Percentiles rank a stretch among this genome's conserved stretches.
These are phyloP conservation scores for Mastomys natalensis DNA, from an alignment of 2,113 vertebrate species.

Conservation along the genomic window DNA sequence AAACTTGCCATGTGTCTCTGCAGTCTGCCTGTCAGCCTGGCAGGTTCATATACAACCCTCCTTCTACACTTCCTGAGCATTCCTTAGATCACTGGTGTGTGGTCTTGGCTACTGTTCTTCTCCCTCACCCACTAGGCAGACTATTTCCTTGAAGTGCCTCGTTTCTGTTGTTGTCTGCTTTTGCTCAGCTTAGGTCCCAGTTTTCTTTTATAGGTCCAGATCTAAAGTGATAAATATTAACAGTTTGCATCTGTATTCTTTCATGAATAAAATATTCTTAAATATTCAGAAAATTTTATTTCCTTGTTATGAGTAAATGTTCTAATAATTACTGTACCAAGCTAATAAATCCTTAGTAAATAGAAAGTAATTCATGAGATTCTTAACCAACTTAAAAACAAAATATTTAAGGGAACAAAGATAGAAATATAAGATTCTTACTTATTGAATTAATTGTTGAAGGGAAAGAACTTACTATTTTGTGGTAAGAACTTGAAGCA, in stretches of 20 bases:
- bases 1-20: neutral
- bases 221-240: constrained; percentile 10
- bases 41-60: neutral
- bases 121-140: neutral
- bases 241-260: too few relatives aligned
- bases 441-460: neutral
- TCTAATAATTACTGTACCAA: neutral
- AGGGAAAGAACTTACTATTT: neutral
- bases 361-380: neutral
- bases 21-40: neutral
- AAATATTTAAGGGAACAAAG: neutral
- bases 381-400: neutral
- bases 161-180: neutral
- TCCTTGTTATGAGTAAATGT: neutral
- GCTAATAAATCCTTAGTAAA: neutral
- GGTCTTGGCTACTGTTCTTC: neutral
- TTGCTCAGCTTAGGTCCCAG: neutral
- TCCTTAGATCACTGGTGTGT: neutral
- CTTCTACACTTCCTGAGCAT: neutral
- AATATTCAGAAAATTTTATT: neutral
- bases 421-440: neutral
- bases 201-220: neutral
- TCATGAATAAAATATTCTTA: neutral
- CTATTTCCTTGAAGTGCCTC: neutral
- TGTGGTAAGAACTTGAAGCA: neutral